Percentiles rank a stretch among this genome's conserved stretches.
Evolutionary conservation across 2,797 vertebrate genomes (phyloP).

Genomic region (Phrynocephalus vlangalii): DNA sequence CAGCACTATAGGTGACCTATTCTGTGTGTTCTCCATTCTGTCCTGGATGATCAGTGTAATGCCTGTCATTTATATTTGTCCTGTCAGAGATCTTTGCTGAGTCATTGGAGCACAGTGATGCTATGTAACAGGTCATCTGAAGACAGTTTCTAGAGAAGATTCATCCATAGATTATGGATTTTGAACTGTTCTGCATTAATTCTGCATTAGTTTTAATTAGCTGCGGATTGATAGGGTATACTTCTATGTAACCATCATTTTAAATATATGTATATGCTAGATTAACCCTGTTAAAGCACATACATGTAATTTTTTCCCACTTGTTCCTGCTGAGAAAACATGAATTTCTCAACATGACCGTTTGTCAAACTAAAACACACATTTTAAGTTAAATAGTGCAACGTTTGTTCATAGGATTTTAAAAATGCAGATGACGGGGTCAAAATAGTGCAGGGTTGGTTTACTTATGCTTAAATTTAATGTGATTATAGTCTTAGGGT

Average conservation of each 20-base stretch:
- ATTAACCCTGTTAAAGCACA: too few relatives aligned
- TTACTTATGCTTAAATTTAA: conserved; percentile 3
- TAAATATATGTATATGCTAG: neutral
- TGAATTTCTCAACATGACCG: too few relatives aligned
- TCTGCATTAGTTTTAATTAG: neutral
- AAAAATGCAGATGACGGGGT: neutral
- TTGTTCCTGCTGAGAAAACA: too few relatives aligned
- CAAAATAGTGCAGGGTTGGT: neutral
- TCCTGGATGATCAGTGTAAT: neutral
- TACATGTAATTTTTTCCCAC: too few relatives aligned
- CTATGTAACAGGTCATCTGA: neutral
- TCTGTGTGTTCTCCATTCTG: neutral
- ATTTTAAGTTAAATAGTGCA: neutral
- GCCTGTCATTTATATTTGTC: neutral
- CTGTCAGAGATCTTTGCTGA: neutral
- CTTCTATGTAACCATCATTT: neutral
- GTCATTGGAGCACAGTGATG: neutral
- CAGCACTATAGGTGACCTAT: neutral
- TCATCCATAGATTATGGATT: too few relatives aligned
- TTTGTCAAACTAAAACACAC: neutral
- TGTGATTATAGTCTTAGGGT: neutral
- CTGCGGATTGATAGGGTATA: neutral
- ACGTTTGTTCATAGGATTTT: neutral
- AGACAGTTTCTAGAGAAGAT: neutral
- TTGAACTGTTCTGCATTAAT: neutral